A percentile compares a stretch with the other conserved stretches of the same genome.
These are phyloP conservation scores for Hippotragus niger DNA, from an alignment of 2,113 vertebrate genomes.

Conservation along the genomic window DNA sequence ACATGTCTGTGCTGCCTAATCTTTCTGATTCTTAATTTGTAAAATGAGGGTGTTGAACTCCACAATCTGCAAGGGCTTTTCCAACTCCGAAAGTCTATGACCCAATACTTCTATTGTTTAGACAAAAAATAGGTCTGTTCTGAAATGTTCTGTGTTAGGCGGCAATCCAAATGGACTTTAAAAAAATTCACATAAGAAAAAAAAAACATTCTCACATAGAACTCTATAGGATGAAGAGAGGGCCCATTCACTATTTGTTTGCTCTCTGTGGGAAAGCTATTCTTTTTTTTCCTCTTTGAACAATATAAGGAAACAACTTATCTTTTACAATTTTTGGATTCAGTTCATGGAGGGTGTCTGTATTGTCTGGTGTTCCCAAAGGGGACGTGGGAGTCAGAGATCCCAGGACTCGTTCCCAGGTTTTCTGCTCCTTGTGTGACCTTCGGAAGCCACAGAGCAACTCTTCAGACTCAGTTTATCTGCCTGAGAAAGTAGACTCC, in stretches of 20 bases:
- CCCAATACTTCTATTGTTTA: slow-evolving; percentile 46
- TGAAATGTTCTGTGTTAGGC: slow-evolving; percentile 59
- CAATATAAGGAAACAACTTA: slow-evolving; percentile 64
- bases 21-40: slow-evolving; percentile 31
- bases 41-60: neutral
- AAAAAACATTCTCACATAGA: slow-evolving; percentile 66
- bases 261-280: slow-evolving; percentile 67
- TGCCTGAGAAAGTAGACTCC: slow-evolving; percentile 16
- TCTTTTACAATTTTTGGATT: slow-evolving; percentile 71
- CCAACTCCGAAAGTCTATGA: slow-evolving; percentile 44
- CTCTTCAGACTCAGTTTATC: slow-evolving; percentile 56
- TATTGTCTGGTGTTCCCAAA: slow-evolving; percentile 73
- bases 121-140: slow-evolving; percentile 54
- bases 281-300: slow-evolving; percentile 42
- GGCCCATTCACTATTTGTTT: slow-evolving; percentile 63
- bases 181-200: slow-evolving; percentile 65
- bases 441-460: neutral
- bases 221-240: slow-evolving; percentile 70
- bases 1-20: neutral
- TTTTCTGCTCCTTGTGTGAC: slow-evolving; percentile 59
- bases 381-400: slow-evolving; percentile 69
- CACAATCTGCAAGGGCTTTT: slow-evolving; percentile 14
- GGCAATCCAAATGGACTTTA: slow-evolving; percentile 52
- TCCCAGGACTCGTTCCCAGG: slow-evolving; percentile 67
- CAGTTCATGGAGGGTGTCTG: slow-evolving; percentile 67